Percentiles rank a stretch among this genome's conserved stretches.
phyloP scores from a whole-genome alignment of 1,140 invertebrate species.

The Zaprionus capensis region DNA sequence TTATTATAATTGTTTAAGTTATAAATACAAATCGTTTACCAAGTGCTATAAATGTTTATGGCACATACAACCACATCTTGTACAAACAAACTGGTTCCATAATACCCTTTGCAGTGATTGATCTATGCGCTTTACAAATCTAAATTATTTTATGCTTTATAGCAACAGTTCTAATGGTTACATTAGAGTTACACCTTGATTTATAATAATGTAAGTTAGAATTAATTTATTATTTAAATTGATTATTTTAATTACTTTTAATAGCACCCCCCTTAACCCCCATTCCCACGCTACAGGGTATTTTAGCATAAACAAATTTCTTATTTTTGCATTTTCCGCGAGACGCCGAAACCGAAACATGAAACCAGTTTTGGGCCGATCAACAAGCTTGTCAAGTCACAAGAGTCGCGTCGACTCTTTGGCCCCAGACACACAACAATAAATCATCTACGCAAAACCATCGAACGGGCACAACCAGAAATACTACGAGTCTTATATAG shows the following conservation, averaged over 20 bases:
- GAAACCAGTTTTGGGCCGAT: constrained; percentile 51
- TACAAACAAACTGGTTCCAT: not conserved
- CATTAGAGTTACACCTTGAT: not conserved
- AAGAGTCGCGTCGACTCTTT: constrained; percentile 21
- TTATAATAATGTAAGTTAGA: not conserved
- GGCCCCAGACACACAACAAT: constrained; percentile 26
- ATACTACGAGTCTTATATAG: constrained; percentile 11
- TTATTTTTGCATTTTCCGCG: constrained; percentile 43
- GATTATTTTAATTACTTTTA: not conserved
- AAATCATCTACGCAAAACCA: constrained; percentile 31
- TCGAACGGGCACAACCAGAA: constrained; percentile 48
- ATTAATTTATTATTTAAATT: not conserved
- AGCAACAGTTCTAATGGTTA: not conserved
- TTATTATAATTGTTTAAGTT: not conserved
- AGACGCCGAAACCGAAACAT: constrained; percentile 15
- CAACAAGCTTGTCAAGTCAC: constrained; percentile 51
- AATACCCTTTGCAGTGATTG: not conserved
- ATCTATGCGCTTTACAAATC: not conserved
- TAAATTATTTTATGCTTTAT: not conserved
- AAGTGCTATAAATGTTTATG: constrained; percentile 1
- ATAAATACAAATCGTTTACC: not conserved
- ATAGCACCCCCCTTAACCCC: not conserved
- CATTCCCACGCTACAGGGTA: not conserved
- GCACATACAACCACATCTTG: not conserved
- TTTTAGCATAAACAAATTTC: constrained; percentile 23